phyloP scores from a whole-genome alignment of 2,113 vertebrate species.

The Alethe castanea region DNA sequence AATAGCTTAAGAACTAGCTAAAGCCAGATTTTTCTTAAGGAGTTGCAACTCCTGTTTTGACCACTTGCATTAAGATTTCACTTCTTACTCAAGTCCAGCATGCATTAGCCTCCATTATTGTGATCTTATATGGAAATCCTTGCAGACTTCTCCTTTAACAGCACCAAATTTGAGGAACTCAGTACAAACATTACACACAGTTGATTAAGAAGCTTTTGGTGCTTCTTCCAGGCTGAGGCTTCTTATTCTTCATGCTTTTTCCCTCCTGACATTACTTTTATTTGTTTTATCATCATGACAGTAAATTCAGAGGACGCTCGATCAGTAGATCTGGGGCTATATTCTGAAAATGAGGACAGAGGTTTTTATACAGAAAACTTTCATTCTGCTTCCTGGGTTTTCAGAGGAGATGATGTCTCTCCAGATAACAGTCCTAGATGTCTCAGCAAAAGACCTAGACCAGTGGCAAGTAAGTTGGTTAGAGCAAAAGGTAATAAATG shows the following conservation, averaged over 20 bases:
- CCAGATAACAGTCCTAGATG: slow-evolving; percentile 71
- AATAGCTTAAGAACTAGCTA: background rate
- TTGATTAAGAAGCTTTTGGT: background rate
- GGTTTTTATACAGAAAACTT: slow-evolving; percentile 91
- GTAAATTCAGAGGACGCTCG: slow-evolving; percentile 81
- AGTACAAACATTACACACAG: background rate
- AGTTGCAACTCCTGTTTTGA: background rate
- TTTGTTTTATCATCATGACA: slow-evolving; percentile 3
- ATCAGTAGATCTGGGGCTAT: slow-evolving; percentile 75
- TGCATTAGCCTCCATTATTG: background rate
- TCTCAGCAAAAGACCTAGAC: slow-evolving; percentile 76
- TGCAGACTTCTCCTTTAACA: background rate
- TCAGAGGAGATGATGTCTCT: slow-evolving; percentile 80
- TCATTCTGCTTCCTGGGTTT: slow-evolving; percentile 88
- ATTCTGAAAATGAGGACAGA: slow-evolving; percentile 77
- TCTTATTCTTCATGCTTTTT: background rate
- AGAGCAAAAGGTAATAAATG: background rate
- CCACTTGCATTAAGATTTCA: background rate
- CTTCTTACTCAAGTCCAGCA: background rate
- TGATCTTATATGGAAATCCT: background rate
- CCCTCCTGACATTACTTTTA: background rate
- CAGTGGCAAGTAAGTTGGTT: slow-evolving; percentile 79
- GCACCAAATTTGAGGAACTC: background rate
- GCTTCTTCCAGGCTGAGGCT: background rate
- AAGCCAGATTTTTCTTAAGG: background rate